Base-by-base conservation (phyloP, 30 jellyfish, hydroid and myxozoan species). In the Pelagia noctiluca region DNA sequence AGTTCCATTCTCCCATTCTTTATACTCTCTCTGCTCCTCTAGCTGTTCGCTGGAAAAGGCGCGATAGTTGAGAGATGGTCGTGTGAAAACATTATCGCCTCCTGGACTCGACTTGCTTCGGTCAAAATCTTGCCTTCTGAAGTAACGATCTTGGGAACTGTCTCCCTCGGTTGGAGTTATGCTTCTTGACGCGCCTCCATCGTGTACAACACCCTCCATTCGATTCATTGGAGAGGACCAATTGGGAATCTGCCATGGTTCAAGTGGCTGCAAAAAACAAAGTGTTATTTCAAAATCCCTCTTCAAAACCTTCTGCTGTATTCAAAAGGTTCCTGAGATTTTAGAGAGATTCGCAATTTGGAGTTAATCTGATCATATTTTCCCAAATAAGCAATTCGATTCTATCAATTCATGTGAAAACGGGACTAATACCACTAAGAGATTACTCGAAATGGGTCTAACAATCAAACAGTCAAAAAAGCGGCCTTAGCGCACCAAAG, bases 1-100 rank as follows among this genome's bases (percentile, higher is more conserved):
- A n/a, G 84, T 64, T 24, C 84, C 91, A 31, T 60, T n/a, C 24
- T 80, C 82, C n/a, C 68, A 66, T 65, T 65, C 78, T 19, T 30
- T 52, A 34, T 61, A 78, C 52, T 54, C 85, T 2, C 68, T 31
- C 30, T 35, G 70, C 33, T 57, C 53, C 23, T 24, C 80, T 26
- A 11, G 32, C 22, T 66, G 73, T 10, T 21, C 73, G 19, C 34
- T 63, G 12, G 87, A 50, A 36, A 21, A 12, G 36, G 13, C 42
- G 35, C 5, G 35, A 2, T 29, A 3, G n/a, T n/a, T n/a, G n/a
- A n/a, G n/a, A n/a, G n/a, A n/a, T n/a, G n/a, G n/a, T n/a, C n/a
- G n/a, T n/a, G n/a, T n/a, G n/a, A n/a, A n/a, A n/a, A n/a, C n/a
- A n/a, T n/a, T n/a, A n/a, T n/a, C n/a, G n/a, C n/a, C n/a, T n/a